Base-by-base conservation (phyloP, 2,888 invertebrate genomes). In the Odontothrips loti region DNA sequence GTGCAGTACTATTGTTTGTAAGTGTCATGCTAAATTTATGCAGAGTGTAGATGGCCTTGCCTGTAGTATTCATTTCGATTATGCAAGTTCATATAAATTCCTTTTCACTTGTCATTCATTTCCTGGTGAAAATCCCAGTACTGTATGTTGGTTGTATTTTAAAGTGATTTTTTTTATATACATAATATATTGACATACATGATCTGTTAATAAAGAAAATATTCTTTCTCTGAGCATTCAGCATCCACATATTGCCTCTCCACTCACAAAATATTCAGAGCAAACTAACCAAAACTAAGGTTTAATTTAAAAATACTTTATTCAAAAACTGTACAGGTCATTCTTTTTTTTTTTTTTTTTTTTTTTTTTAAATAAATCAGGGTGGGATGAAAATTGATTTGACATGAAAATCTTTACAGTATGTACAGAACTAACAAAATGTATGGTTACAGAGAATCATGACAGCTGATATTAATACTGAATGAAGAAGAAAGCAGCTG, bases 141-240 rank as follows among this genome's bases (percentile, higher is more conserved):
- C 23, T 23, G 27, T 75, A 75, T 27, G 23, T 75, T 27, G 23
- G 68, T 11, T 27, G 23, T 75, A 75, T 75, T 75, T 75, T 27
- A 75, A 75, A 75, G 23, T 75, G 68, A 75, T 23, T 75, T 23
- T n/a, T 75, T 75, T 75, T 75, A 27, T 75, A 75, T 75, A 23
- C 12, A 75, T 10, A 27, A 23, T 75, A 75, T 75, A 75, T 75
- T 75, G 27, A 75, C 8, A 27, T 75, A 75, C 68, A 75, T 75
- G 27, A 75, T 75, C 68, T 75, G 68, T 75, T 75, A 75, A 75
- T 75, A 75, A 75, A 75, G 68, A 75, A 75, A 27, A 27, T 75
- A 75, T 75, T 75, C 68, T 75, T 75, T 75, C 23, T 75, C 23
- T 75, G 17, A 58, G 58, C 4, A 58, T 20, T 0, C 11, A 6